Percentiles rank a stretch among this genome's conserved stretches.
phyloP scores from a whole-genome alignment of 2,113 vertebrate species.

The Gadus macrocephalus region DNA sequence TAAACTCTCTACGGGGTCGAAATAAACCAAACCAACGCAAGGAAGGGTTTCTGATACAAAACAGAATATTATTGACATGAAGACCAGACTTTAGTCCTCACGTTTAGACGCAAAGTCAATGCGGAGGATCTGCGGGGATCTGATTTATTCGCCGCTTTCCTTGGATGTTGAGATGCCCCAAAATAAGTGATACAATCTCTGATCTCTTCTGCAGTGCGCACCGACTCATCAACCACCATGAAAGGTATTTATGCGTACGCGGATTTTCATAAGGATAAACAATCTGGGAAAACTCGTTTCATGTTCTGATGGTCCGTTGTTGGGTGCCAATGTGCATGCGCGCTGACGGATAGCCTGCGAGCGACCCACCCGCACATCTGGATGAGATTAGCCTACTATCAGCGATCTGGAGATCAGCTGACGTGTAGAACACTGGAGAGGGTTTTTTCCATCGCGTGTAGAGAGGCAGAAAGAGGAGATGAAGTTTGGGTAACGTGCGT shows the following conservation, averaged over 20 bases:
- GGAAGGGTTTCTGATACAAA: slow-evolving; percentile 52
- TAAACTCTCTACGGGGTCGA: too few relatives aligned
- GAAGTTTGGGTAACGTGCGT: too few relatives aligned
- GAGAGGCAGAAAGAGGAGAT: too few relatives aligned
- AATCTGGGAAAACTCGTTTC: too few relatives aligned
- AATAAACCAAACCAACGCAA: slow-evolving; percentile 7
- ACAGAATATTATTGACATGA: slow-evolving; percentile 25
- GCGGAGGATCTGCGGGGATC: slow-evolving; percentile 10
- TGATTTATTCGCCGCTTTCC: slow-evolving; percentile 18
- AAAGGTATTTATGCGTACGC: slow-evolving; percentile 63
- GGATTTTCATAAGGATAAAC: neutral
- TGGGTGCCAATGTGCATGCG: too few relatives aligned
- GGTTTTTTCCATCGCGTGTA: neutral
- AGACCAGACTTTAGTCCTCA: neutral
- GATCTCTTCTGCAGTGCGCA: slow-evolving; percentile 55
- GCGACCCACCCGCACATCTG: slow-evolving; percentile 73
- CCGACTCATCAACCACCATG: slow-evolving; percentile 65
- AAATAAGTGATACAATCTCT: slow-evolving; percentile 57
- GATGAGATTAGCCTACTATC: slow-evolving; percentile 75
- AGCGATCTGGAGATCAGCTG: slow-evolving; percentile 67
- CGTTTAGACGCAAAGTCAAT: neutral
- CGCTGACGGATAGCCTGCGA: too few relatives aligned
- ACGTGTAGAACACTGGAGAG: slow-evolving; percentile 71
- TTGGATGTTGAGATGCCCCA: slow-evolving; percentile 65
- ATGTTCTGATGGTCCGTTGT: too few relatives aligned